Evolutionary conservation across 2,888 invertebrate genomes (phyloP).

Genomic region (Aproaerema taeniolella): DNA sequence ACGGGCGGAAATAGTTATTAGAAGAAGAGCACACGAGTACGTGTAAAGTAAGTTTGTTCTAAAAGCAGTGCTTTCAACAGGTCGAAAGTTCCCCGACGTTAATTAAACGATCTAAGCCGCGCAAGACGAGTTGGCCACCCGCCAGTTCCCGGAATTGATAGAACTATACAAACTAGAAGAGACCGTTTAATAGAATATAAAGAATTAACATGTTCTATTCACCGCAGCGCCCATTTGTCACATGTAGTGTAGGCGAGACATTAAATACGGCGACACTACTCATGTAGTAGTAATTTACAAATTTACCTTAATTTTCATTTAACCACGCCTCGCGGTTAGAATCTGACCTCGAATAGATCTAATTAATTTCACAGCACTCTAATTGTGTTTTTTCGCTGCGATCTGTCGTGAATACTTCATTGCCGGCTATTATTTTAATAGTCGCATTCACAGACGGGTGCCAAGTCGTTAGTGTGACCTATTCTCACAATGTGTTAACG

Average conservation of each 20-base stretch:
- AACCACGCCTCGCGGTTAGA: conserved; percentile 37
- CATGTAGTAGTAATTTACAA: too few relatives aligned
- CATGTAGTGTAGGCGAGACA: conserved; percentile 37
- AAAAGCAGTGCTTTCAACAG: conserved; percentile 71
- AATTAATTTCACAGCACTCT: conserved; percentile 53
- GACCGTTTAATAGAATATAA: conserved; percentile 39
- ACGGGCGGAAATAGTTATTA: conserved; percentile 30
- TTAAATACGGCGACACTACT: too few relatives aligned
- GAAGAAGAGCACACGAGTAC: conserved; percentile 39
- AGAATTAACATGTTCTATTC: conserved; percentile 49
- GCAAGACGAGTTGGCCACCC: conserved; percentile 54
- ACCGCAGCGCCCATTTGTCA: conserved; percentile 44
- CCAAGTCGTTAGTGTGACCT: conserved; percentile 63
- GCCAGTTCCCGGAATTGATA: conserved; percentile 62
- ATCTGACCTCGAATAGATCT: conserved; percentile 41
- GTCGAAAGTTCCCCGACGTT: conserved; percentile 74
- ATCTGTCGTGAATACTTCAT: conserved; percentile 56
- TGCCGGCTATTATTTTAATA: conserved; percentile 54
- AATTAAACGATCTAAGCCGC: conserved; percentile 72
- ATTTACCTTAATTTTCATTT: conserved; percentile 47
- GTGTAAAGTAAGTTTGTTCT: conserved; percentile 56
- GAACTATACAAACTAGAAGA: conserved; percentile 59
- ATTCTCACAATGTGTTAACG: conserved; percentile 57
- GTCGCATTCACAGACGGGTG: conserved; percentile 40
- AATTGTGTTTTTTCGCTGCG: conserved; percentile 45